phyloP scores from a whole-genome alignment of 2,888 invertebrate genomes.

The Taphrorychus bicolor region DNA sequence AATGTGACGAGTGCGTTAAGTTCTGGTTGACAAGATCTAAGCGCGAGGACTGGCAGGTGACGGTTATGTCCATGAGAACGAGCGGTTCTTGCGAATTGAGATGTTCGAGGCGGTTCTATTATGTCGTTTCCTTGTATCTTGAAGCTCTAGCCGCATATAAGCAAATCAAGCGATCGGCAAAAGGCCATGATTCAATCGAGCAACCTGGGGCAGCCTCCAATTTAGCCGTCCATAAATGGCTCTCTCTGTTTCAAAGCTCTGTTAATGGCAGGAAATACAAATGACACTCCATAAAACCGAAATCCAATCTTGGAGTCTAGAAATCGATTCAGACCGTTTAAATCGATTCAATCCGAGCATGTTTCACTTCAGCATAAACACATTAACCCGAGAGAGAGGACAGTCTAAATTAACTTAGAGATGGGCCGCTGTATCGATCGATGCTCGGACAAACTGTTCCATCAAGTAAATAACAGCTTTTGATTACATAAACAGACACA shows the following conservation, averaged over 20 bases:
- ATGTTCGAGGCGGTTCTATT: background rate
- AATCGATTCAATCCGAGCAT: background rate
- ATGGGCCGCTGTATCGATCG: too few relatives aligned
- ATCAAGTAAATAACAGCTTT: too few relatives aligned
- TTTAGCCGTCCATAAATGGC: background rate
- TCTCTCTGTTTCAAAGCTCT: background rate
- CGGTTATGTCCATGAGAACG: background rate
- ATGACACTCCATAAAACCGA: slow-evolving; percentile 1
- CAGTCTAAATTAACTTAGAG: background rate
- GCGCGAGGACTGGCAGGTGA: background rate
- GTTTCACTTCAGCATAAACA: background rate
- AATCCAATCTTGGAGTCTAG: background rate
- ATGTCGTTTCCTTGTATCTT: background rate
- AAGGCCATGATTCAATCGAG: background rate
- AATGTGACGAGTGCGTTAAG: background rate
- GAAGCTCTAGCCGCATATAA: background rate
- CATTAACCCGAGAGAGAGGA: background rate
- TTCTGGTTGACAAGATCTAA: background rate
- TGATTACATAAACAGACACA: background rate
- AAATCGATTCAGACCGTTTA: background rate
- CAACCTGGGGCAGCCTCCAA: background rate
- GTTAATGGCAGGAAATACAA: background rate
- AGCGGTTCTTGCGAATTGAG: background rate
- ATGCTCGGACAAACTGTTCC: too few relatives aligned
- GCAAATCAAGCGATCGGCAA: too few relatives aligned